A percentile compares a stretch with the other conserved stretches of the same genome.
phyloP scores from a whole-genome alignment of 2,113 vertebrate genomes.

The Hemichromis elongatus region DNA sequence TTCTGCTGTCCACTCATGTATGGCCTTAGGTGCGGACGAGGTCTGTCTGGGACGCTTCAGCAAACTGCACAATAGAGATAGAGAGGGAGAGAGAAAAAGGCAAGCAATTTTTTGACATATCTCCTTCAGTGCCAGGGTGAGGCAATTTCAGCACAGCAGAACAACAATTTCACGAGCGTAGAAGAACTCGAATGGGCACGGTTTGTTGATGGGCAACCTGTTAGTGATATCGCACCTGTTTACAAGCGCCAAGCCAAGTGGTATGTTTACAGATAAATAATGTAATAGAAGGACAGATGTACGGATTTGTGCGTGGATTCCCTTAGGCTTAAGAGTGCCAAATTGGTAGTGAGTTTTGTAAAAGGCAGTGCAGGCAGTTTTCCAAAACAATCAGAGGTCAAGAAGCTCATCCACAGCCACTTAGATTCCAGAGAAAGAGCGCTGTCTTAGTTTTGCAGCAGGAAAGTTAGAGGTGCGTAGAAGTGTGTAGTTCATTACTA shows the following conservation, averaged over 20 bases:
- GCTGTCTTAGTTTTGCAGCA: background rate
- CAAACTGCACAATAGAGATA: constrained; percentile 53
- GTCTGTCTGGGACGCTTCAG: constrained; percentile 34
- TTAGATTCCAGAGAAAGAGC: background rate
- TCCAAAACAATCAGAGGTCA: background rate
- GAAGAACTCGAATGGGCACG: background rate
- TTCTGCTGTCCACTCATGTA: constrained; percentile 68
- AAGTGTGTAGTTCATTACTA: constrained; percentile 21
- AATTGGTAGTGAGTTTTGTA: background rate
- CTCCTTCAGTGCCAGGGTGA: background rate
- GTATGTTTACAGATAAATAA: background rate
- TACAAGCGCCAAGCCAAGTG: background rate
- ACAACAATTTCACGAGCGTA: background rate
- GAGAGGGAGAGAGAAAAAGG: background rate
- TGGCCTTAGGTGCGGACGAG: constrained; percentile 46
- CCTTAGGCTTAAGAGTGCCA: background rate
- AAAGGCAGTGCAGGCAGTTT: background rate
- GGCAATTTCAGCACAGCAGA: background rate
- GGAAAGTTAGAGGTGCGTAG: background rate
- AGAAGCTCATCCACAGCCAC: background rate
- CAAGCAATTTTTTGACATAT: constrained; percentile 31
- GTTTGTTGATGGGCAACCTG: background rate
- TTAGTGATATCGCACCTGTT: constrained; percentile 8
- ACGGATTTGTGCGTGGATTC: background rate
- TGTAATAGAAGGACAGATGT: background rate